Evolutionary conservation across 2,797 vertebrate species (phyloP).

Genomic region (Sebastiscus albofasciatus): DNA sequence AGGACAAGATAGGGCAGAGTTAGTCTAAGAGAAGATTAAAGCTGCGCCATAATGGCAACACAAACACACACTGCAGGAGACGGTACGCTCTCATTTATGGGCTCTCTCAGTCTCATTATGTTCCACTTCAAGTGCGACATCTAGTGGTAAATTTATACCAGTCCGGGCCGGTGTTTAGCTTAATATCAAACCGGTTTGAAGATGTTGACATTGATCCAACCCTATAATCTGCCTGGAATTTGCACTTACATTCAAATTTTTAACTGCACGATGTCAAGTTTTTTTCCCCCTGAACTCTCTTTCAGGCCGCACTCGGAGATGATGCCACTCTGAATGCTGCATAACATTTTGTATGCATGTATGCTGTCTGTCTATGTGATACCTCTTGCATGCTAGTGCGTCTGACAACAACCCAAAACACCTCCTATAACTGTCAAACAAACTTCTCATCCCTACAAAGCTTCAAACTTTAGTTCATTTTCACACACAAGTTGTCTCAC

Average conservation of each 20-base stretch:
- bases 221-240: background rate
- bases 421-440: conserved; percentile 32
- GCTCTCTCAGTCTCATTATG: too few relatives aligned
- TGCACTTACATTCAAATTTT: background rate
- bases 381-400: background rate
- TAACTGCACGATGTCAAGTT: background rate
- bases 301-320: background rate
- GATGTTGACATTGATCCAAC: too few relatives aligned
- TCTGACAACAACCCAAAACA: conserved; percentile 28
- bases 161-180: too few relatives aligned
- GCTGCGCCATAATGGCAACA: too few relatives aligned
- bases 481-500: conserved; percentile 19
- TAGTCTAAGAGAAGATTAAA: too few relatives aligned
- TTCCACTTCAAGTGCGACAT: too few relatives aligned
- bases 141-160: too few relatives aligned
- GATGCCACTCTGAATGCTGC: background rate
- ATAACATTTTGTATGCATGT: background rate
- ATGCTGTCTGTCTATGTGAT: background rate
- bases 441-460: conserved; percentile 32
- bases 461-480: conserved; percentile 28
- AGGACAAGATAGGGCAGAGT: too few relatives aligned
- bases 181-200: too few relatives aligned
- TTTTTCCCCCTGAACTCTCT: background rate
- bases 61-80: too few relatives aligned
- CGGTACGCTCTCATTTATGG: too few relatives aligned